A percentile compares a stretch with the other conserved stretches of the same genome.
Evolutionary conservation across 2,888 invertebrate species (phyloP).

Genomic region (Eristalis tenax): DNA sequence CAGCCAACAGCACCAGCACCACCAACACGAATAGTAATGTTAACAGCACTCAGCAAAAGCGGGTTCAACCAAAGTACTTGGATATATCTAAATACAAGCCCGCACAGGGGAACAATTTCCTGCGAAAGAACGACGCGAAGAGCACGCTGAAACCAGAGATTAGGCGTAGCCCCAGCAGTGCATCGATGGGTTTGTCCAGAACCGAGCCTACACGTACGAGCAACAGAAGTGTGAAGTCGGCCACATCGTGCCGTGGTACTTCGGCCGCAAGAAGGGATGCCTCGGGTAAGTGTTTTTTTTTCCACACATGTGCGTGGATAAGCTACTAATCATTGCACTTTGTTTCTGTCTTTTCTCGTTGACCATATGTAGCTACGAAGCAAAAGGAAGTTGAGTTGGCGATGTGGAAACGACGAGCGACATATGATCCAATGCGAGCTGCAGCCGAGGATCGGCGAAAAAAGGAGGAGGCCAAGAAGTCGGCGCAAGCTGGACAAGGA

Average conservation of each 20-base stretch:
- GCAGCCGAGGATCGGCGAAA: slow-evolving; percentile 92
- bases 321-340: background rate
- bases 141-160: slow-evolving; percentile 80
- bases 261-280: slow-evolving; percentile 78
- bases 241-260: slow-evolving; percentile 76
- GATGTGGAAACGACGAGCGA: slow-evolving; percentile 97
- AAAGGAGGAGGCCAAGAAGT: slow-evolving; percentile 83
- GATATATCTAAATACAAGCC: slow-evolving; percentile 85
- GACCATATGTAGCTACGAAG: slow-evolving; percentile 82
- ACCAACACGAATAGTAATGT: slow-evolving; percentile 25
- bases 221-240: slow-evolving; percentile 80
- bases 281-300: slow-evolving; percentile 75
- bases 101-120: slow-evolving; percentile 82
- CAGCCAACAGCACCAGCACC: slow-evolving; percentile 38
- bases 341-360: background rate
- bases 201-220: slow-evolving; percentile 78
- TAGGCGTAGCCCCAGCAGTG: slow-evolving; percentile 80
- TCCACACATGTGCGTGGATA: background rate
- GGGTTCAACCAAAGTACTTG: slow-evolving; percentile 82
- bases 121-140: slow-evolving; percentile 83
- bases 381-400: slow-evolving; percentile 92
- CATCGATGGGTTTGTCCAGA: slow-evolving; percentile 79
- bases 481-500: slow-evolving; percentile 75
- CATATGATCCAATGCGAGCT: slow-evolving; percentile 96
- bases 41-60: slow-evolving; percentile 71